These are phyloP conservation scores for Heliconius ismenius DNA, from an alignment of 2,888 invertebrate species.

Conservation along the genomic window DNA sequence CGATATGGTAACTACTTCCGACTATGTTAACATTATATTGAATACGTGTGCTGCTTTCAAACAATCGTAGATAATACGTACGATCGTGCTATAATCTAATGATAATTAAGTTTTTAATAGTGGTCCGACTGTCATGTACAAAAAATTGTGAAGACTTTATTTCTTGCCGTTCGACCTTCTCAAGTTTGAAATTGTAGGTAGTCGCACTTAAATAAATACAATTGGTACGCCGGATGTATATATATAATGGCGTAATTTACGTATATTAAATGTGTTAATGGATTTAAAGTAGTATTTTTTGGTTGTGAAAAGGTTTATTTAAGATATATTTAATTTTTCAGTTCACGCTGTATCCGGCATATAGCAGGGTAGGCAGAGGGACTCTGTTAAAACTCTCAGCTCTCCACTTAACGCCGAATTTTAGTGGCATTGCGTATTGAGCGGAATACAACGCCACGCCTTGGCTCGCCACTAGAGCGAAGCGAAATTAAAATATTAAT, in stretches of 20 bases:
- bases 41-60: conserved; percentile 43
- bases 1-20: conserved; percentile 46
- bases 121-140: conserved; percentile 28
- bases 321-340: no score
- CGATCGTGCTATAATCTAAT: conserved; percentile 33
- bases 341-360: no score
- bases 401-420: no score
- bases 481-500: no score
- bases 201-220: conserved; percentile 13
- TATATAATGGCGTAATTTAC: not conserved
- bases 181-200: conserved; percentile 16
- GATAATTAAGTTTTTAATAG: conserved; percentile 39
- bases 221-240: conserved; percentile 15
- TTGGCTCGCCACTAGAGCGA: no score
- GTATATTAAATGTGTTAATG: conserved; percentile 6
- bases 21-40: conserved; percentile 43
- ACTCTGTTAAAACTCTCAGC: no score
- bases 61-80: conserved; percentile 37
- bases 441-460: no score
- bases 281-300: not conserved
- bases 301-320: not conserved
- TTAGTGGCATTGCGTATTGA: no score
- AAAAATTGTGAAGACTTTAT: conserved; percentile 12
- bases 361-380: not conserved
- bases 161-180: conserved; percentile 24